Evolutionary conservation across 2,113 vertebrate genomes (phyloP), one percentile per base, ranked within the genome.

Genomic region (Leucosticte australis): DNA sequence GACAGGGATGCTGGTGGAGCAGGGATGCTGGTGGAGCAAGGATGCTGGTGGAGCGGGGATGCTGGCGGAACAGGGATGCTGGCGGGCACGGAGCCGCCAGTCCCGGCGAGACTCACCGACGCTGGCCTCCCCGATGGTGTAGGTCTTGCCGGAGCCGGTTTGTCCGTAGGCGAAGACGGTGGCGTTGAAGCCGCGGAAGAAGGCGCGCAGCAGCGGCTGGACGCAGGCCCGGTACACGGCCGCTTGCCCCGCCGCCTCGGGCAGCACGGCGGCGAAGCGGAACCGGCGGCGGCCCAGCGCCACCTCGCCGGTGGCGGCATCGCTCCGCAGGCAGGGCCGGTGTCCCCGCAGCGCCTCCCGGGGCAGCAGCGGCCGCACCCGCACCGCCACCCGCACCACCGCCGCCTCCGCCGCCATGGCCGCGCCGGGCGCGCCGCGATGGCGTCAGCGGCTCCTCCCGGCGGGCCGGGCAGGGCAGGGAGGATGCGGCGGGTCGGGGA

Each of bases 101-200:
- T 19, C 10, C 10, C 5, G 20, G 50, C 15, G 44, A 46, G 47
- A 98, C 99, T 99, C 96, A 99, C 99, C 98, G 83, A 99, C 98
- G 94, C 99, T 99, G 83, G 98, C 98, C 97, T 99, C 99, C 55
- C 99, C 99, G 90, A 99, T 98, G 55, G 99, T 99, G 96, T 99
- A 99, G 2, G 99, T 99, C 98, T 99, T 99, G 74, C 99, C 99
- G 3, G 99, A 99, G 84, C 99, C 99, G 0, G 99, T 99, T 98
- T 99, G 99, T 5, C 99, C 99, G 23, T 99, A 99, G 57, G 99
- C 99, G 97, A 99, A 99, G 28, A 99, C 98, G 1, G 99, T 99
- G 75, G 98, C 98, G 56, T 99, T 99, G 97, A 99, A 99, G 18
- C 99, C 99, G 95, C 99, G 98, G 93, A 99, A 99, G 96, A 99